A percentile compares a stretch with the other conserved stretches of the same genome.
phyloP scores from a whole-genome alignment of 2,797 vertebrate species.

The Botia kubotai region DNA sequence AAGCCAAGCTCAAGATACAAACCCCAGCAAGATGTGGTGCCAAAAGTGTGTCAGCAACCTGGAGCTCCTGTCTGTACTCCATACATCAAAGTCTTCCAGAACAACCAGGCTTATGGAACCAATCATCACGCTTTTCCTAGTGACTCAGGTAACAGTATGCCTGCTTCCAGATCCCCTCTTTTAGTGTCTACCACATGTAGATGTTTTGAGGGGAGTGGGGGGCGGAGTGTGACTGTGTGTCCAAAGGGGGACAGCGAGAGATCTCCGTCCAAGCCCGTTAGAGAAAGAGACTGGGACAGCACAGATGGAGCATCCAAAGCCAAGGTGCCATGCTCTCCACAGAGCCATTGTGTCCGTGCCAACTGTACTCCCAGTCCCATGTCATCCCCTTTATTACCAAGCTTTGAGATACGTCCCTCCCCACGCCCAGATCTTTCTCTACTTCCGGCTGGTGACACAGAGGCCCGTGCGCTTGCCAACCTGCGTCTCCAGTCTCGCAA shows the following conservation, averaged over 20 bases:
- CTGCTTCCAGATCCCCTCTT: conserved; percentile 53
- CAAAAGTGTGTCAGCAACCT: conserved; percentile 69
- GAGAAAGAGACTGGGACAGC: conserved; percentile 73
- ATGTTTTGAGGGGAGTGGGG: conserved; percentile 68
- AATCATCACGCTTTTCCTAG: conserved; percentile 64
- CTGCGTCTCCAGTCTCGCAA: conserved; percentile 90
- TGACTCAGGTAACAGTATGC: conserved; percentile 64
- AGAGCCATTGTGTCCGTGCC: conserved; percentile 67
- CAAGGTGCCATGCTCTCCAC: conserved; percentile 82
- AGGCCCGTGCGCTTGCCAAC: conserved; percentile 90
- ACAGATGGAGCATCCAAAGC: conserved; percentile 68
- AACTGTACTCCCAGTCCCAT: conserved; percentile 61
- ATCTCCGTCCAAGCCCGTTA: conserved; percentile 63
- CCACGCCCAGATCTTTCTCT: conserved; percentile 83
- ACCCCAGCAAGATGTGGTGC: conserved; percentile 78
- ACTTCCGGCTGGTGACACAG: conserved; percentile 84
- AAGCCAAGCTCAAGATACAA: conserved; percentile 71
- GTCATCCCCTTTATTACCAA: conserved; percentile 66
- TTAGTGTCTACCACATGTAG: conserved; percentile 74
- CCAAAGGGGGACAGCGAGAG: conserved; percentile 70
- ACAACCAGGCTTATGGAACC: conserved; percentile 71
- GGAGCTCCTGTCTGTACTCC: conserved; percentile 55
- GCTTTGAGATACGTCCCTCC: conserved; percentile 88
- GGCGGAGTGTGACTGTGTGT: conserved; percentile 32
- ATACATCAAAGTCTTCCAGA: conserved; percentile 72